phyloP scores from a whole-genome alignment of 2,888 invertebrate species.

The Nysson spinosus region DNA sequence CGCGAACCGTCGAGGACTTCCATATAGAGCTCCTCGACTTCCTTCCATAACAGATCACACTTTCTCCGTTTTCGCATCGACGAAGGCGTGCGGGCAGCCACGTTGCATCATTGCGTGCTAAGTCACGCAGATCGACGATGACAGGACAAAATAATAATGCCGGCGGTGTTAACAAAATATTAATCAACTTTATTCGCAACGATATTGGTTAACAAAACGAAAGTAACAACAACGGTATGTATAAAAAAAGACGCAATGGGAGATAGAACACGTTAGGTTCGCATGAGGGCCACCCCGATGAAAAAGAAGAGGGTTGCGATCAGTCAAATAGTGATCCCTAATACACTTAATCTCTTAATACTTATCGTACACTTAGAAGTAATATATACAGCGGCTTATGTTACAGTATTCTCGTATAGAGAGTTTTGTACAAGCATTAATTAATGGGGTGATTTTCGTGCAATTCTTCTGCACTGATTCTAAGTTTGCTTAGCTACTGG shows the following conservation, averaged over 20 bases:
- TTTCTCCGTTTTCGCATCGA: slow-evolving; percentile 57
- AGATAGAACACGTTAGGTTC: slow-evolving; percentile 23
- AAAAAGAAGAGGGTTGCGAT: slow-evolving; percentile 56
- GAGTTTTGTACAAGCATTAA: slow-evolving; percentile 63
- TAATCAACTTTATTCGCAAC: slow-evolving; percentile 73
- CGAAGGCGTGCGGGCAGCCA: slow-evolving; percentile 11
- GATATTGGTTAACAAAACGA: slow-evolving; percentile 73
- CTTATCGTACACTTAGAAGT: slow-evolving; percentile 59
- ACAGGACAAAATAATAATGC: slow-evolving; percentile 12
- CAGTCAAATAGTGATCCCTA: slow-evolving; percentile 64
- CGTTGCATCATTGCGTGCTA: slow-evolving; percentile 45
- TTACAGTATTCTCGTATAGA: slow-evolving; percentile 60
- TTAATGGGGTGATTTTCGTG: slow-evolving; percentile 4
- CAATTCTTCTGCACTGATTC: slow-evolving; percentile 8
- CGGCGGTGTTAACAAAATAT: slow-evolving; percentile 69
- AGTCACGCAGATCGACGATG: slow-evolving; percentile 13
- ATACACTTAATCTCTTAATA: slow-evolving; percentile 43
- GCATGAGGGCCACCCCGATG: slow-evolving; percentile 17
- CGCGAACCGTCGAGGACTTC: slow-evolving; percentile 45
- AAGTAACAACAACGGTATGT: slow-evolving; percentile 67
- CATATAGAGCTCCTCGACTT: slow-evolving; percentile 44
- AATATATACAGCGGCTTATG: slow-evolving; percentile 74
- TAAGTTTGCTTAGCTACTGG: slow-evolving; percentile 55
- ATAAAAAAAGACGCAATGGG: slow-evolving; percentile 52
- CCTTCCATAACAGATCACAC: slow-evolving; percentile 55